A percentile compares a stretch with the other conserved stretches of the same genome.
phyloP scores from a whole-genome alignment of 2,888 invertebrate genomes.

The Ischnus inquisitorius region DNA sequence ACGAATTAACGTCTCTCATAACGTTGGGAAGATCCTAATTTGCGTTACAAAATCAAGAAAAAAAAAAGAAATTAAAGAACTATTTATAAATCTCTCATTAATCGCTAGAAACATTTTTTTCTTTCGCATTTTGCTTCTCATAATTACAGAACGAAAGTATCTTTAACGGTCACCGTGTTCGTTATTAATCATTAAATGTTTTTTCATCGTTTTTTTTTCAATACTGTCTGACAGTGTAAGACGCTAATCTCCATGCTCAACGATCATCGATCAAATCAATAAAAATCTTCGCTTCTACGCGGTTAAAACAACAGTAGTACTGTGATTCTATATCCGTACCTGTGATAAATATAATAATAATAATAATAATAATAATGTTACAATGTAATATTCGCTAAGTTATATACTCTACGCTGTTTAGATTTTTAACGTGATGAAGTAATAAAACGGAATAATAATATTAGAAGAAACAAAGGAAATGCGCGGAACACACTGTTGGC shows the following conservation, averaged over 20 bases:
- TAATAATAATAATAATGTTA: slow-evolving; percentile 70
- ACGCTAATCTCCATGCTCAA: slow-evolving; percentile 56
- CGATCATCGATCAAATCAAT: slow-evolving; percentile 54
- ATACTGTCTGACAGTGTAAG: slow-evolving; percentile 70
- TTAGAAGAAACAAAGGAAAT: slow-evolving; percentile 13
- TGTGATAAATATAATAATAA: slow-evolving; percentile 69
- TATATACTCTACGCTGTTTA: slow-evolving; percentile 64
- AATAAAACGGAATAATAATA: slow-evolving; percentile 30
- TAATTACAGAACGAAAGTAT: slow-evolving; percentile 60
- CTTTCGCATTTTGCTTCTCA: slow-evolving; percentile 17
- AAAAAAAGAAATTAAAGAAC: slow-evolving; percentile 18
- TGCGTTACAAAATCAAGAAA: slow-evolving; percentile 37
- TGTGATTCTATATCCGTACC: slow-evolving; percentile 65
- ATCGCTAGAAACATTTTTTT: slow-evolving; percentile 23
- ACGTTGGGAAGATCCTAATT: slow-evolving; percentile 68
- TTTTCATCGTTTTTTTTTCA: slow-evolving; percentile 63
- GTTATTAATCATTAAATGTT: slow-evolving; percentile 47
- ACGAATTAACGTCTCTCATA: slow-evolving; percentile 67
- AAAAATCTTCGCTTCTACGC: slow-evolving; percentile 47
- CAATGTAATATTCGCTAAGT: slow-evolving; percentile 56
- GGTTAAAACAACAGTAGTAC: slow-evolving; percentile 65
- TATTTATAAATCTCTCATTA: not conserved
- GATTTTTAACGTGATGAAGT: slow-evolving; percentile 48
- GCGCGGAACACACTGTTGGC: slow-evolving; percentile 45
- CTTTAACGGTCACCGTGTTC: slow-evolving; percentile 48